Evolutionary conservation across 2,888 invertebrate species (phyloP).

Genomic region (Mythimna pallens): DNA sequence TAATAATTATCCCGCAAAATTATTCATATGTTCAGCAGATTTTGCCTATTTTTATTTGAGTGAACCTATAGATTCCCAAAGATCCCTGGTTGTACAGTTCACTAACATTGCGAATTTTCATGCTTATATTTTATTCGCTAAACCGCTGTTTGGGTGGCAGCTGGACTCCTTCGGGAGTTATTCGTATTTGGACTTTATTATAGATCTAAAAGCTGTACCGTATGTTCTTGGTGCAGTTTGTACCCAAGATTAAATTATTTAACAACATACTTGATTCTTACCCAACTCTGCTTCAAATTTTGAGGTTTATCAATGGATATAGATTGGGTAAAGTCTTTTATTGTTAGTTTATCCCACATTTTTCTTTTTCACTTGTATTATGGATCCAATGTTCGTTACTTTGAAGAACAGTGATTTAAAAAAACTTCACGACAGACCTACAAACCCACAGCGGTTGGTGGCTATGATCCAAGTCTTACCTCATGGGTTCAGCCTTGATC

Average conservation of each 20-base stretch:
- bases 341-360: too few species aligned
- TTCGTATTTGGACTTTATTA: not conserved
- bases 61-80: not conserved
- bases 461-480: slow-evolving; percentile 76
- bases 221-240: not conserved
- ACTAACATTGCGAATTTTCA: not conserved
- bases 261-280: not conserved
- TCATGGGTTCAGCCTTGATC: slow-evolving; percentile 93
- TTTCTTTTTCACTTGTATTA: slow-evolving; percentile 9
- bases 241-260: not conserved
- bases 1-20: not conserved
- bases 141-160: not conserved
- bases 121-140: not conserved
- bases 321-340: not conserved
- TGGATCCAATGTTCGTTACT: not conserved
- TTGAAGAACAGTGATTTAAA: not conserved
- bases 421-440: not conserved
- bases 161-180: not conserved
- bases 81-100: not conserved
- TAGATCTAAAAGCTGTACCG: not conserved
- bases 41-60: not conserved
- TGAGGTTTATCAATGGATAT: not conserved
- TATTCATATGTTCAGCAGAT: not conserved
- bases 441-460: not conserved
- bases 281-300: not conserved